Evolutionary conservation across 1,140 invertebrate genomes (phyloP).

Genomic region (Polypedilum vanderplanki): DNA sequence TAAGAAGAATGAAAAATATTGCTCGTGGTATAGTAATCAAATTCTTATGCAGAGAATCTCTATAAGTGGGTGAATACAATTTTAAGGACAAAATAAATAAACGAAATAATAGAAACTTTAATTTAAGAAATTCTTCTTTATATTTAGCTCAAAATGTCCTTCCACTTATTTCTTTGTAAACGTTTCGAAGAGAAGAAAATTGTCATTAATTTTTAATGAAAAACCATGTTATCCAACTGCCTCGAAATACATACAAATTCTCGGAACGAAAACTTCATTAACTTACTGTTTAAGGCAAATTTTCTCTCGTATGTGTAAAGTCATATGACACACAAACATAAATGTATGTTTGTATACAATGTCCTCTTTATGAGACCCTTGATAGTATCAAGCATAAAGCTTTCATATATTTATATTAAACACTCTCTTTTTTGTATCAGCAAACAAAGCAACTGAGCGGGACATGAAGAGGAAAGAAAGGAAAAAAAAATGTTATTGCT

Average conservation of each 20-base stretch:
- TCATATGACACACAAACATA: background rate
- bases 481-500: background rate
- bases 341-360: background rate
- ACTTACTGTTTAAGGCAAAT: background rate
- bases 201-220: constrained; percentile 23
- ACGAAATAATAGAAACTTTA: no score
- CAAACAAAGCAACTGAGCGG: background rate
- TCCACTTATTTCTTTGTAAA: no score
- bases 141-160: no score
- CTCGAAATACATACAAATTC: background rate
- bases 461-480: background rate
- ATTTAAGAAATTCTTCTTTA: no score
- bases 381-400: background rate
- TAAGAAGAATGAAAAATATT: no score
- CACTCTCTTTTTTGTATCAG: background rate
- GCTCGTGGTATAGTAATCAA: no score
- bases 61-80: no score
- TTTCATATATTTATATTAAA: no score
- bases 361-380: constrained; percentile 8
- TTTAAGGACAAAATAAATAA: no score
- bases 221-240: background rate
- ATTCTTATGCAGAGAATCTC: no score
- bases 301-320: background rate
- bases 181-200: no score
- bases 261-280: background rate